Base-by-base conservation (phyloP, 2,888 invertebrate genomes). In the Drosophila melanocephala region DNA sequence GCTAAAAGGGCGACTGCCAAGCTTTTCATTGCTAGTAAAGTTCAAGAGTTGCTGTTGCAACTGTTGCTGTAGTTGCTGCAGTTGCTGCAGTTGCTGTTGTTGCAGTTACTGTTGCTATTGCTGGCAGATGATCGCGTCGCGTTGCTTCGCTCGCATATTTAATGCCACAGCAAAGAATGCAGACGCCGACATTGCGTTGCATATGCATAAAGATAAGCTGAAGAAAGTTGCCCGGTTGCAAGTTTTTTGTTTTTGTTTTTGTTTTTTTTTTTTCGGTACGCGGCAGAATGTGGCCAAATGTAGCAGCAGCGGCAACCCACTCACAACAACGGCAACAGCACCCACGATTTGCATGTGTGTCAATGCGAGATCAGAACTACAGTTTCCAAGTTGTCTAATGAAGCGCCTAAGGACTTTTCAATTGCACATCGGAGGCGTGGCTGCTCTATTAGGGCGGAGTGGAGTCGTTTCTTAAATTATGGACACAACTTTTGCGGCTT, bases 1-100 rank as follows among this genome's bases (percentile, higher is more conserved):
- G 71, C 78, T 78, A 79, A 90, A 90, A 88, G 85, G 85, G 82
- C 87, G 78, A 80, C 69, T 64, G 69, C 64, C 73, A 80, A 91
- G 78, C 84, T 86, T 90, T 91, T 89, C 87, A 84, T 84, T 84
- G 90, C 87, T 77, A 75, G 87, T 87, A 90, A 87, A 91, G 89
- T 89, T 91, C 90, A 90, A 90, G 90, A 89, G 83, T 84, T 81
- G 89, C 77, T 75, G 78, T 39, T 70, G 84, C 67, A 35, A 55
- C 57, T 58, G 70, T 44, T 56, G 70, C 44, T 19, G 37, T 7
- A 19, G 37, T 37, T 37, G 33, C 33, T 33, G 28, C 28, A 28
- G 28, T 28, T 28, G 33, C 10, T 69, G 71, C 53, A 56, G 72
- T 50, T 67, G 69, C 4, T 53, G 76, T 10, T 59, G 66, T 32